Percentiles rank a stretch among this genome's conserved stretches.
phyloP scores from a whole-genome alignment of 2,797 vertebrate genomes.

The Peromyscus aztecus region DNA sequence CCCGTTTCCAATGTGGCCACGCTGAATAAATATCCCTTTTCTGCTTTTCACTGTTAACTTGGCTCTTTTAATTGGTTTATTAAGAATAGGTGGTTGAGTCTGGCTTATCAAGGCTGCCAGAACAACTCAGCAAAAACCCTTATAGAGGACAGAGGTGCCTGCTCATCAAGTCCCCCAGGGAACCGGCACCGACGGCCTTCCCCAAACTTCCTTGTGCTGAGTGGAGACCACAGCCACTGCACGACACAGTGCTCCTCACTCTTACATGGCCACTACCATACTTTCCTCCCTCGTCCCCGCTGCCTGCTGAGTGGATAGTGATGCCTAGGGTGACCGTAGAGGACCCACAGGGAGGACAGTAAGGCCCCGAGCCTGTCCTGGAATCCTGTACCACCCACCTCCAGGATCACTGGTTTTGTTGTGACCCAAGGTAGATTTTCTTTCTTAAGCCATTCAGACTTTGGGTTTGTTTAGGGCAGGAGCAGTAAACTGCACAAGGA shows the following conservation, averaged over 20 bases:
- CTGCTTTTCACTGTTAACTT: neutral
- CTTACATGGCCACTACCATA: rapidly evolving
- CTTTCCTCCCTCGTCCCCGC: rapidly evolving
- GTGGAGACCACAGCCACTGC: neutral
- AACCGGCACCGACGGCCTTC: too few relatives aligned
- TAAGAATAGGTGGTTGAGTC: neutral
- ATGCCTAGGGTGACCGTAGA: neutral
- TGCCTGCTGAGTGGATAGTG: rapidly evolving
- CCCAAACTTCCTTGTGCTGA: neutral
- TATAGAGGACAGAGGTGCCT: rapidly evolving
- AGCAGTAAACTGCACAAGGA: rapidly evolving
- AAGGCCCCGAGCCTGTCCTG: neutral
- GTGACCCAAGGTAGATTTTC: neutral
- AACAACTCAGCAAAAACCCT: neutral
- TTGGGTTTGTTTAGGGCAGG: too few relatives aligned
- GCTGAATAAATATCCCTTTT: neutral
- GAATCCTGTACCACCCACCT: rapidly evolving
- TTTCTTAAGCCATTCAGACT: neutral
- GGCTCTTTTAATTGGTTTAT: neutral
- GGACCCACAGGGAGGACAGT: neutral
- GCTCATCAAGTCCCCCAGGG: neutral
- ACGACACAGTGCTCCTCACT: neutral
- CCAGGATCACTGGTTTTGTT: neutral
- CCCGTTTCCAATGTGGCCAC: neutral
- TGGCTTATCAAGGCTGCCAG: neutral